Base-by-base conservation (phyloP, 2,113 vertebrate species). In the Rhombomys opimus region DNA sequence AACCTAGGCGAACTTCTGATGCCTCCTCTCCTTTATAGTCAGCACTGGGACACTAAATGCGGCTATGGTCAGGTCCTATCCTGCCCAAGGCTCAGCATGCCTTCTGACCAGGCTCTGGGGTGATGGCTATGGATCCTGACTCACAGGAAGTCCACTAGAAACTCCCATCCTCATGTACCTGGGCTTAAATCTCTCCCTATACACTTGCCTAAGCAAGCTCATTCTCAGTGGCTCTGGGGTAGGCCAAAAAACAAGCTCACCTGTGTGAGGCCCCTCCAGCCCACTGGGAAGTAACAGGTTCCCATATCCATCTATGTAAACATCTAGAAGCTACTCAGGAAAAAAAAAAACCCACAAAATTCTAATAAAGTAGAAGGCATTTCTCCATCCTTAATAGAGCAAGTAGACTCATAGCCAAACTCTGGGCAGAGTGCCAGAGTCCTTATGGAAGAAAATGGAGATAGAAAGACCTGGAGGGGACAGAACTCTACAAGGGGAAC, bases 81-180 rank as follows among this genome's bases (percentile, higher is more conserved):
- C 1, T 13, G 30, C 46, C 61, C 9, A 0, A 13, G 22, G 11
- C 77, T 61, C 67, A 11, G 89, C 25, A 61, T 6, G 6, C 11
- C 30, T 15, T 8, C 4, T 15, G 41, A 13, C 70, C 8, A 17
- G 2, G 78, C 54, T 57, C 17, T 72, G 32, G 50, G 46, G 73
- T 8, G 41, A 32, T 38, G n/a, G 7, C 35, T 35, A 6, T 22
- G 59, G 10, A 35, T 54, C 25, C 25, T 17, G 18, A 25, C 25
- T 76, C 46, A 25, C 10, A 38, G 61, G 0, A 8, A 12, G 57
- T 2, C 7, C 0, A 3, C 0, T 8, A 8, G 46, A n/a, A 82
- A 35, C 2, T 30, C 38, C n/a, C 4, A 0, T 9, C n/a, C 59
- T 17, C 59, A 14, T 10, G 32, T 65, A 67, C 63, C 65, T 17